Percentiles rank a stretch among this genome's conserved stretches.
Evolutionary conservation across 2,888 invertebrate species (phyloP).

Genomic region (Diplolepis rosae): DNA sequence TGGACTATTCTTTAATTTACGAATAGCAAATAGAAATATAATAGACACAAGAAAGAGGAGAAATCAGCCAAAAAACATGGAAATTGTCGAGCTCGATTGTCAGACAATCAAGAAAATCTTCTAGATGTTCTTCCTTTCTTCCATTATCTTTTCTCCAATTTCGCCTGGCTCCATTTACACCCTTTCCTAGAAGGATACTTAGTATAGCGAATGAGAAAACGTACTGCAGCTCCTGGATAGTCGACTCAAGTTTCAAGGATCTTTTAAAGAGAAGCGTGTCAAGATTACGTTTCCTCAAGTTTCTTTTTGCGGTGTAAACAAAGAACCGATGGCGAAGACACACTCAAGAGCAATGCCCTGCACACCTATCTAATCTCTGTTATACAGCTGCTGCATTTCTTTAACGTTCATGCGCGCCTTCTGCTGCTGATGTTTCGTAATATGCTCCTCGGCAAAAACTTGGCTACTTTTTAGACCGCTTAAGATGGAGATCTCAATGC

Average conservation of each 20-base stretch:
- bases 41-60: neutral
- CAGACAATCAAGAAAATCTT: neutral
- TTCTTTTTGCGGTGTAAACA: slow-evolving; percentile 33
- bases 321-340: slow-evolving; percentile 13
- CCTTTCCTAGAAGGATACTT: neutral
- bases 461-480: neutral
- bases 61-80: neutral
- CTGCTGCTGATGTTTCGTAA: neutral
- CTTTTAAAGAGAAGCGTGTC: slow-evolving; percentile 37
- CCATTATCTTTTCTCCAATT: slow-evolving; percentile 16
- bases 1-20: too few species aligned
- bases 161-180: neutral
- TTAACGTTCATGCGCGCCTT: slow-evolving; percentile 16
- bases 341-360: slow-evolving; percentile 13
- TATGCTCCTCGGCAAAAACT: neutral
- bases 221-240: neutral
- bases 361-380: slow-evolving; percentile 14
- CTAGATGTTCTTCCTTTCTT: neutral
- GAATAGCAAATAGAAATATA: slow-evolving; percentile 30
- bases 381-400: slow-evolving; percentile 6
- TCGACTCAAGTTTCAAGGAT: slow-evolving; percentile 39
- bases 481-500: slow-evolving; percentile 11
- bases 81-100: neutral
- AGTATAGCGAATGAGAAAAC: neutral
- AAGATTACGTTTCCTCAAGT: slow-evolving; percentile 41